Evolutionary conservation across 2,797 vertebrate species (phyloP), one percentile per base, ranked within the genome.

Genomic region (Gymnodraco acuticeps): DNA sequence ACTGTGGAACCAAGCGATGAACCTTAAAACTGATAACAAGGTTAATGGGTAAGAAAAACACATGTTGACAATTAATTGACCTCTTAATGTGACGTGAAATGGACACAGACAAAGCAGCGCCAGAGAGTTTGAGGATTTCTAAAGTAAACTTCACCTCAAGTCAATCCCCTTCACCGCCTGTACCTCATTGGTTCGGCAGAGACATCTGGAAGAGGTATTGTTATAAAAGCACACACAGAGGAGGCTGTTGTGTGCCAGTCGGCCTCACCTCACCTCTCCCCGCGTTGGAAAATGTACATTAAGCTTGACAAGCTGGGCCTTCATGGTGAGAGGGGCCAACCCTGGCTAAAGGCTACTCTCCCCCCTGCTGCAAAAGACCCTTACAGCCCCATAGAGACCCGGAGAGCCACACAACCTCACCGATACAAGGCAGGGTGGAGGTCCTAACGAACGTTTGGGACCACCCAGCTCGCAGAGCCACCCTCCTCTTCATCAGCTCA

Each of bases 401-500:
- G 5, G 64, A 87, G 84, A 90, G 82, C 84, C 81, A 81, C 82
- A 88, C 86, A 88, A 90, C 72, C 87, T 77, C 86, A 87, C 88
- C 88, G 77, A 79, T 81, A 81, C 78, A 82, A 85, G 90, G 64
- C 74, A 66, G 70, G 68, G 81, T 87, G 88, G 90, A 83, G 90
- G 87, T 92, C 92, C 84, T 76, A 75, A 90, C 72, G 17, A 87
- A 86, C 33, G 77, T 88, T 79, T 70, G 52, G 66, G 93, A 94
- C 93, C 93, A 94, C 93, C 93, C 91, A 93, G 78, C 82, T 89
- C 48, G 88, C 73, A 76, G 73, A 93, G 87, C 83, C 86, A 85
- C 85, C 88, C 88, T 94, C 89, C 90, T 93, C 92, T 93, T 94
- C 91, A 93, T 91, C 93, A 94, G 93, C 84, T 94, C 92, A 94